Percentiles rank a stretch among this genome's conserved stretches.
These are phyloP conservation scores for Gavia stellata DNA, from an alignment of 2,113 vertebrate genomes.

Conservation along the genomic window DNA sequence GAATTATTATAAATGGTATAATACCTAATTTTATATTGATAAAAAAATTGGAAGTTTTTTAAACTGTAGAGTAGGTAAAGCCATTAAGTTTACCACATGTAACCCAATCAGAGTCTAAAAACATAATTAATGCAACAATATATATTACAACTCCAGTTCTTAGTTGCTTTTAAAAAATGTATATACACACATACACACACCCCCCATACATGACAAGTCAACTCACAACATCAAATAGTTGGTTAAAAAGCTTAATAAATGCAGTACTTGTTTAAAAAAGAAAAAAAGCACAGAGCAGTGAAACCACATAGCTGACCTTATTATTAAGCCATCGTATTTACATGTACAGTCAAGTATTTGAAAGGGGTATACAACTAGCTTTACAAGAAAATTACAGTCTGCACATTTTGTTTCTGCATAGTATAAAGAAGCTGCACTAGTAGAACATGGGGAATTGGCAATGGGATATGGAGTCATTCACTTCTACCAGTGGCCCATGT, in stretches of 20 bases:
- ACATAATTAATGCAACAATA: background rate
- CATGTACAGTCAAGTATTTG: background rate
- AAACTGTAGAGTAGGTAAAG: background rate
- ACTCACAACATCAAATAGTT: accelerated
- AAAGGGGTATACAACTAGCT: background rate
- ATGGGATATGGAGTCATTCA: background rate
- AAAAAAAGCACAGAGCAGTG: background rate
- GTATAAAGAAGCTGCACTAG: background rate
- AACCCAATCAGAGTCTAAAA: background rate
- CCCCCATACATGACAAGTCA: background rate
- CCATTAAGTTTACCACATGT: background rate
- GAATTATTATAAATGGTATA: background rate
- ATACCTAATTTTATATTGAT: background rate
- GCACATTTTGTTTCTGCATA: background rate
- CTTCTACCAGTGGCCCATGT: background rate
- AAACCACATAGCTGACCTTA: background rate
- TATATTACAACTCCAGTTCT: background rate
- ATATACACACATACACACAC: background rate
- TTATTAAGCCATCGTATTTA: background rate
- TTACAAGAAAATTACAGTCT: background rate
- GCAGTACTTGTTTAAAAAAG: background rate
- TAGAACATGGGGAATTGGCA: background rate
- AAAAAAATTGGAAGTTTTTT: background rate
- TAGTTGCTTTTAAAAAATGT: background rate
- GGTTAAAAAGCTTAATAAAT: background rate